Conservation (phyloP, 2,888 invertebrate species). For the Tenthredo distinguenda region DNA sequence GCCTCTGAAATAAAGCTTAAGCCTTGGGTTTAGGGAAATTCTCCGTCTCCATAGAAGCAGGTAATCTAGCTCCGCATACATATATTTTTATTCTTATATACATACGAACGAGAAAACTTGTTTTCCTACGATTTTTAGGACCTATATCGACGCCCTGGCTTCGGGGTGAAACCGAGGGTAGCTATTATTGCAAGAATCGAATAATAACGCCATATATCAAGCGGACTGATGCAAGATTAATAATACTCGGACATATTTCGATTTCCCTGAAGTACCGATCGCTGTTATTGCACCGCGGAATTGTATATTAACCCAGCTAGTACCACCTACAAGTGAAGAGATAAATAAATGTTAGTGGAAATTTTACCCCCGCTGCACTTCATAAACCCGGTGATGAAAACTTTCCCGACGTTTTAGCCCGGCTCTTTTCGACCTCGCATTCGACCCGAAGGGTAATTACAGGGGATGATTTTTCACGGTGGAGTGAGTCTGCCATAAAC, state of each 20-base stretch:
- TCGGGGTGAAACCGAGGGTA: neutral
- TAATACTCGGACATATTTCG: slow-evolving; percentile 67
- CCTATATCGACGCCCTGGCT: neutral
- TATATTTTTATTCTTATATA: no score
- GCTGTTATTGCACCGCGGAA: slow-evolving; percentile 24
- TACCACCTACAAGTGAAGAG: neutral
- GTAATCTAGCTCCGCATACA: neutral
- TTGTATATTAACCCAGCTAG: neutral
- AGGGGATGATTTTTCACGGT: slow-evolving; percentile 71
- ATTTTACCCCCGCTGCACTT: neutral
- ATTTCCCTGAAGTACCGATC: slow-evolving; percentile 67
- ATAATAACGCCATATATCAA: slow-evolving; percentile 66
- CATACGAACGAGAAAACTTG: neutral
- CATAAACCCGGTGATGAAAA: neutral
- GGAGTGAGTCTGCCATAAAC: slow-evolving; percentile 73
- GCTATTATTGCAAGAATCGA: neutral
- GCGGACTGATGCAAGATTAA: slow-evolving; percentile 64
- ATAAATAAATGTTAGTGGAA: neutral
- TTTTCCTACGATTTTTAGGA: neutral
- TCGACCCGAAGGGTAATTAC: slow-evolving; percentile 61
- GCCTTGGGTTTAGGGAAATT: slow-evolving; percentile 25
- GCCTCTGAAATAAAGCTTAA: slow-evolving; percentile 13
- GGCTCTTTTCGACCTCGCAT: neutral
- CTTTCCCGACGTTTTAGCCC: neutral
- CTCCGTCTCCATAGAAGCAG: neutral